A percentile compares a stretch with the other conserved stretches of the same genome.
Evolutionary conservation across 2,888 invertebrate genomes (phyloP).

Genomic region (Ophion ventricosus): DNA sequence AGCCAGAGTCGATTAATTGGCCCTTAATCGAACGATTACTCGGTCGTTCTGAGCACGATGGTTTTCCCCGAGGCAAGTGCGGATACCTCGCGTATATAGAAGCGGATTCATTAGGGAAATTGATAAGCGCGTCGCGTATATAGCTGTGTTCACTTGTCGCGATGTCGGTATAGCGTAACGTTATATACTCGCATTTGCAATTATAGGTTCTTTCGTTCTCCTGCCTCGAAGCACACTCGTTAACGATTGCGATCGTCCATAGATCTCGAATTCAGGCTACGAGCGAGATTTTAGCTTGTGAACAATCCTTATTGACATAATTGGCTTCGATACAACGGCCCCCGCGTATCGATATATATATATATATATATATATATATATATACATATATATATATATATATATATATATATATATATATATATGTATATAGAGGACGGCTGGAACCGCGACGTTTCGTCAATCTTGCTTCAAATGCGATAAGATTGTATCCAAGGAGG

Average conservation of each 20-base stretch:
- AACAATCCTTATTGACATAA: slow-evolving; percentile 16
- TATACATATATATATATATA: too few relatives aligned
- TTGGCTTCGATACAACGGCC: neutral
- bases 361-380: too few relatives aligned
- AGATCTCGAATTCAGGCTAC: neutral
- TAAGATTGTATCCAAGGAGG: neutral
- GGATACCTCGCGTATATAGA: slow-evolving; percentile 37
- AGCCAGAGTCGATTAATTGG: slow-evolving; percentile 72
- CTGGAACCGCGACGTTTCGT: neutral
- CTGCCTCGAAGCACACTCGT: neutral
- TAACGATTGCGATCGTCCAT: slow-evolving; percentile 8
- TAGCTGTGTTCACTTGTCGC: slow-evolving; percentile 6
- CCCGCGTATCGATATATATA: neutral
- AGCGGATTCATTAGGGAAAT: slow-evolving; percentile 75
- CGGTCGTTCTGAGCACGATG: slow-evolving; percentile 58
- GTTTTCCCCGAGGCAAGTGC: slow-evolving; percentile 56
- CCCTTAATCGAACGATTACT: slow-evolving; percentile 74
- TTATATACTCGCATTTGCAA: slow-evolving; percentile 66
- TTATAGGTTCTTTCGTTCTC: slow-evolving; percentile 69
- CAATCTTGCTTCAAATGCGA: neutral
- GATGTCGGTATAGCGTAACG: slow-evolving; percentile 21
- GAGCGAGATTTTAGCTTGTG: neutral
- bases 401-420: neutral
- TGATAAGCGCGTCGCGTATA: slow-evolving; percentile 70
- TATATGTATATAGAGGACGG: too few relatives aligned